These are phyloP conservation scores for Atrichornis clamosus DNA, from an alignment of 2,113 vertebrate species.

Conservation along the genomic window DNA sequence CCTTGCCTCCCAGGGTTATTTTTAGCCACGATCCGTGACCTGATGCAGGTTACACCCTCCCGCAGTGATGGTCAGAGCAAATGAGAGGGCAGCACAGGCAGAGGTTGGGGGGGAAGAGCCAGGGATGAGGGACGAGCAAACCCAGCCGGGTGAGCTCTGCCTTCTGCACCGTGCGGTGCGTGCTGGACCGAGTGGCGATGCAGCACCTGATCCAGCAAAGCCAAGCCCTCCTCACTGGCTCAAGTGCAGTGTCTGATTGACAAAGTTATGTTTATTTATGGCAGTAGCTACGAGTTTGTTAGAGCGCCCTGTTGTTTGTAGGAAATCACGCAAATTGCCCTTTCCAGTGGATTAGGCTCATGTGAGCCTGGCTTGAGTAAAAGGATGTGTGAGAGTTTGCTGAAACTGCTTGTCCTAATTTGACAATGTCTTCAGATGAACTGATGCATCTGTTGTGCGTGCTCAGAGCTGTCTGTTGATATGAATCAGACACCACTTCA, in stretches of 20 bases:
- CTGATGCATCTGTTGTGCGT: not conserved
- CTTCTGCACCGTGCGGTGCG: rapidly evolving
- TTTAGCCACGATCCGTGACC: rapidly evolving
- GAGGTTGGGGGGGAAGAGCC: rapidly evolving
- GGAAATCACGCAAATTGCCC: not conserved
- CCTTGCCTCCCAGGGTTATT: not conserved
- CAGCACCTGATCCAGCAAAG: not conserved
- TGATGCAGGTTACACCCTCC: not conserved
- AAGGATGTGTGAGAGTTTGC: not conserved
- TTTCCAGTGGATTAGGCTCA: not conserved
- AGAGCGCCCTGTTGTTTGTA: not conserved
- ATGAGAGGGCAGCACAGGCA: rapidly evolving
- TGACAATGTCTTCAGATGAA: not conserved
- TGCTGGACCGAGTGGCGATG: not conserved
- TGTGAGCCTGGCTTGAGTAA: not conserved
- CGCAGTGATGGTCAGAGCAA: not conserved
- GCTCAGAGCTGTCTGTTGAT: not conserved
- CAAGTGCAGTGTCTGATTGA: not conserved
- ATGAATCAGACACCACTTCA: not conserved
- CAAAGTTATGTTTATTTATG: not conserved
- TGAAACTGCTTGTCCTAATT: not conserved
- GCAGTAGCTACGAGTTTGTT: not conserved
- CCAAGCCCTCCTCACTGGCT: not conserved
- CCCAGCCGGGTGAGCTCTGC: too few relatives aligned
- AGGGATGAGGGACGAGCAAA: not conserved